Percentiles rank a stretch among this genome's conserved stretches.
phyloP scores from a whole-genome alignment of 35 echinoderm and acorn worm genomes.

The Heliocidaris tuberculata region DNA sequence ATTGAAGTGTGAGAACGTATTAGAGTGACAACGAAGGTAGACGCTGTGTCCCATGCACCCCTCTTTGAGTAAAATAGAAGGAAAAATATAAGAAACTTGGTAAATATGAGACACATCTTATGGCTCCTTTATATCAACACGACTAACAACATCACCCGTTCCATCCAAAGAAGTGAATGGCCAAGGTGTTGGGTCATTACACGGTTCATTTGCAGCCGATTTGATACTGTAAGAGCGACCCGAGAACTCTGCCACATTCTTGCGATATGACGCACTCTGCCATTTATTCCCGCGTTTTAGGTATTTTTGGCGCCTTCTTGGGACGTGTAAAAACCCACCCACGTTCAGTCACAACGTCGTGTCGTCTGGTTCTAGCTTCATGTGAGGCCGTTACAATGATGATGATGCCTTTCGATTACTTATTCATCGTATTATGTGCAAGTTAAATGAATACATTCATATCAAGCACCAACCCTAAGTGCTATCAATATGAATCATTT shows the following conservation, averaged over 20 bases:
- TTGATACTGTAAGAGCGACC: slow-evolving; percentile 13
- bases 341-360: neutral
- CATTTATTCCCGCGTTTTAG: neutral
- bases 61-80: neutral
- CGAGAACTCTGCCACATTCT: neutral
- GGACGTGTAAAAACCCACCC: neutral
- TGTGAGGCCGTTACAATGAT: neutral
- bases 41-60: neutral
- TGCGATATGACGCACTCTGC: slow-evolving; percentile 8
- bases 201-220: slow-evolving; percentile 28
- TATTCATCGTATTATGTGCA: neutral
- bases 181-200: neutral
- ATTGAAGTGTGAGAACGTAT: neutral
- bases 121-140: neutral
- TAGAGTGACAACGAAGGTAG: neutral
- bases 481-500: too few species aligned
- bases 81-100: neutral
- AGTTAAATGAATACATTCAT: neutral
- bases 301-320: neutral
- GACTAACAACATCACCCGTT: neutral
- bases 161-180: neutral
- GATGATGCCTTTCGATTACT: neutral
- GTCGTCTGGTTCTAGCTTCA: neutral
- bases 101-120: neutral
- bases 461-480: too few species aligned